These are phyloP conservation scores for Aeoliscus strigatus DNA, from an alignment of 2,797 vertebrate genomes.

Conservation along the genomic window DNA sequence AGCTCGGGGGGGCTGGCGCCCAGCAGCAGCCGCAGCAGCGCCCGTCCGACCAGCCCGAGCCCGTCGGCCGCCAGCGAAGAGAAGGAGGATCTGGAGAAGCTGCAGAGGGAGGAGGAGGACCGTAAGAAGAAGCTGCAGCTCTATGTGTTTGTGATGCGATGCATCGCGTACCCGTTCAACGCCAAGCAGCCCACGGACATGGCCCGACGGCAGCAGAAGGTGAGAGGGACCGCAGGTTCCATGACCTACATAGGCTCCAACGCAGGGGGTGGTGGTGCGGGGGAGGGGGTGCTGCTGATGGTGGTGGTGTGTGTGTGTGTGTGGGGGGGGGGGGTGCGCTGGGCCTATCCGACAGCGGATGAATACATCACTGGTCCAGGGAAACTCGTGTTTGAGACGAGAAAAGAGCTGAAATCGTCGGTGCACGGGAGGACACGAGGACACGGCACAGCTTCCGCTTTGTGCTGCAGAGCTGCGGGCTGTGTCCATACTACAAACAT, in stretches of 20 bases:
- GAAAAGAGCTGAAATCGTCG: conserved; percentile 43
- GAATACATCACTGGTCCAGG: conserved; percentile 23
- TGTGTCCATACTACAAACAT: conserved; percentile 32
- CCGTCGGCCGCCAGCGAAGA: conserved; percentile 95
- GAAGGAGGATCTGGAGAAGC: conserved; percentile 92
- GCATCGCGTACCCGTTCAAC: conserved; percentile 97
- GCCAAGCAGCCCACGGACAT: conserved; percentile 99
- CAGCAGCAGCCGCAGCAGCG: conserved; percentile 81
- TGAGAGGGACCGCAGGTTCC: conserved; percentile 73
- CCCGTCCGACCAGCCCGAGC: conserved; percentile 91
- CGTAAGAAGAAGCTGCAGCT: conserved; percentile 97
- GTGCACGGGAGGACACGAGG: conserved; percentile 39
- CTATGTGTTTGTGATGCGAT: conserved; percentile 98
- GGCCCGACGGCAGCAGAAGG: conserved; percentile 98
- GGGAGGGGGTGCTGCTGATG: conserved; percentile 1
- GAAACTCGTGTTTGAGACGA: conserved; percentile 30
- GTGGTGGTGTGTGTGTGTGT: too few relatives aligned
- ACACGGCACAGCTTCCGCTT: conserved; percentile 37
- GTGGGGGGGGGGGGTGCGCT: too few relatives aligned
- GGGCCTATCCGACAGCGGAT: conserved; percentile 42
- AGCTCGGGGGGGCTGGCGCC: conserved; percentile 85
- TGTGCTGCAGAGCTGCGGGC: conserved; percentile 64
- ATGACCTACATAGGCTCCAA: conserved; percentile 70
- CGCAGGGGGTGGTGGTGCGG: conserved; percentile 12
- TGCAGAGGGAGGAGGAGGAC: conserved; percentile 95